Percentiles rank a stretch among this genome's conserved stretches.
These are phyloP conservation scores for Prosapia bicincta DNA, from an alignment of 2,888 invertebrate genomes.

Conservation along the genomic window DNA sequence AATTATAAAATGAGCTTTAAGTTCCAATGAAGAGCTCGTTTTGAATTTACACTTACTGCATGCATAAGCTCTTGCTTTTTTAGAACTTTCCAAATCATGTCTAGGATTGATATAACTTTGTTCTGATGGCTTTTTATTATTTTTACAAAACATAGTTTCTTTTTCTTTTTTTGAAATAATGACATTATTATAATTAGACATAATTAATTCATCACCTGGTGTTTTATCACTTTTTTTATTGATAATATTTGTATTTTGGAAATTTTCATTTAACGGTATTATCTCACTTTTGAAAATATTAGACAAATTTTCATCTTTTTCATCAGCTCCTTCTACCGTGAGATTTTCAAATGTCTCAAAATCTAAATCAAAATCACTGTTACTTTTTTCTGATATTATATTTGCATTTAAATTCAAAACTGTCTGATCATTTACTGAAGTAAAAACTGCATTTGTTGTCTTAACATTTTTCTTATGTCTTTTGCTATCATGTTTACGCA, in stretches of 20 bases:
- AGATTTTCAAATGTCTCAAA: background rate
- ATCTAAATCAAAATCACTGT: background rate
- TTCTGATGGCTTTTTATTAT: too few species aligned
- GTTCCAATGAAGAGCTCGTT: background rate
- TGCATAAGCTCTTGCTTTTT: background rate
- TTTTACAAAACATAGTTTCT: background rate
- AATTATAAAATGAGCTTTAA: background rate
- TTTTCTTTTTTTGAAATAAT: background rate
- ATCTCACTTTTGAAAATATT: background rate
- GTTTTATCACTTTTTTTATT: background rate
- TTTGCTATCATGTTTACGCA: background rate
- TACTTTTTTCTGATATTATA: too few species aligned
- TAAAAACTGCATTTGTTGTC: background rate
- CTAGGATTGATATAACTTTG: background rate
- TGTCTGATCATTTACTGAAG: background rate
- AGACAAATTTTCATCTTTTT: background rate
- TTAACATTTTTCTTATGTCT: too few species aligned
- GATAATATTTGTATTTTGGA: background rate
- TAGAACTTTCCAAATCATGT: background rate
- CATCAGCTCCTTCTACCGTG: background rate
- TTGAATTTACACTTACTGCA: background rate
- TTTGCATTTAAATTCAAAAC: background rate
- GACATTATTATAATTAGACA: background rate
- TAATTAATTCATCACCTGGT: background rate
- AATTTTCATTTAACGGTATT: background rate